Evolutionary conservation across 2,888 invertebrate genomes (phyloP).

Genomic region (Ectemnius cavifrons): DNA sequence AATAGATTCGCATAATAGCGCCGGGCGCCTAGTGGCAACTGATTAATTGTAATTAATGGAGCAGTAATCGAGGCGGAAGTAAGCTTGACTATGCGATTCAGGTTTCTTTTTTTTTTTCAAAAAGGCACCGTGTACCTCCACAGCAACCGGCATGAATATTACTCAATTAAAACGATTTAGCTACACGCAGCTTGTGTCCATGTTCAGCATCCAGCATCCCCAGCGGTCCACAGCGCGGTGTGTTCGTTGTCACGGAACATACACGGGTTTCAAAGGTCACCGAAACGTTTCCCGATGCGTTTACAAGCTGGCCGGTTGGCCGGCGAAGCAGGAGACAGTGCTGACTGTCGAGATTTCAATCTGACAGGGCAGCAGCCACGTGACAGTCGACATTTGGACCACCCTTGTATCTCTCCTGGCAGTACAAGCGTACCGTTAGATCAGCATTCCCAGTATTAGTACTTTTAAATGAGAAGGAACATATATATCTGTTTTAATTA

Average conservation of each 20-base stretch:
- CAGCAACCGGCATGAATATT: constrained; percentile 6
- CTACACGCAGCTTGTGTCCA: neutral
- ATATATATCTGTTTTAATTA: neutral
- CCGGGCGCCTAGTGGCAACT: too few species aligned
- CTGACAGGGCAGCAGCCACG: neutral
- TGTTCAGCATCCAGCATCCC: neutral
- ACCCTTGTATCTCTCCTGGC: neutral
- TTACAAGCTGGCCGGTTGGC: too few species aligned
- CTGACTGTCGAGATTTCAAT: constrained; percentile 10
- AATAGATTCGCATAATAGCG: too few species aligned
- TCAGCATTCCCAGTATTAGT: neutral
- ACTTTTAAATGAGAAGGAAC: too few species aligned
- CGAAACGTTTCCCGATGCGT: neutral
- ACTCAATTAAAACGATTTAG: constrained; percentile 30
- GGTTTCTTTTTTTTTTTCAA: constrained; percentile 3
- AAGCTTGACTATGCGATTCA: constrained; percentile 10
- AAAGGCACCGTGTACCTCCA: neutral
- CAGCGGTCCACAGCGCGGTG: neutral
- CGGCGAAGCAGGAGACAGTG: too few species aligned
- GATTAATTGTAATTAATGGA: too few species aligned
- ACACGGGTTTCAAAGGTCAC: constrained; percentile 6
- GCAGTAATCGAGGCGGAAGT: constrained; percentile 27
- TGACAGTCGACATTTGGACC: neutral
- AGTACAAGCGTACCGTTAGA: neutral
- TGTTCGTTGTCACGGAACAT: neutral